A percentile compares a stretch with the other conserved stretches of the same genome.
These are phyloP conservation scores for Rhagium mordax DNA, from an alignment of 2,888 invertebrate genomes.

Conservation along the genomic window DNA sequence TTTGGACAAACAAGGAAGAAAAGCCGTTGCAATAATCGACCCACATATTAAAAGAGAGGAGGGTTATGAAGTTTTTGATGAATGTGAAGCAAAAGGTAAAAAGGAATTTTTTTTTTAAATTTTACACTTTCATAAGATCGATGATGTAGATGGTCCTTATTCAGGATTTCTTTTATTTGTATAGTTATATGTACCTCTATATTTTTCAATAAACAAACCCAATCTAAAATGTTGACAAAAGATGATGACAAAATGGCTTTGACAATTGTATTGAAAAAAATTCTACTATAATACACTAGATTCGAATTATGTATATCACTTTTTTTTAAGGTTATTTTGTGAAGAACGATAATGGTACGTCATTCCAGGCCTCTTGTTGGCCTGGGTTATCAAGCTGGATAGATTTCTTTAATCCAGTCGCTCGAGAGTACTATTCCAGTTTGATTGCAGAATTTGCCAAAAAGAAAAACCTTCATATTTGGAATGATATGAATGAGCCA, in stretches of 20 bases:
- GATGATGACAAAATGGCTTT: too few relatives aligned
- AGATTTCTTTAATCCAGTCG: slow-evolving; percentile 76
- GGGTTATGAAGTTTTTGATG: slow-evolving; percentile 40
- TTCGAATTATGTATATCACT: slow-evolving; percentile 67
- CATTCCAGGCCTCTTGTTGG: slow-evolving; percentile 81
- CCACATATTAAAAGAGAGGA: slow-evolving; percentile 86
- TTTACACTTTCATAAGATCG: too few relatives aligned
- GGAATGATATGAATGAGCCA: slow-evolving; percentile 99
- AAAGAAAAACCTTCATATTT: slow-evolving; percentile 81
- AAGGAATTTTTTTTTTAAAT: too few relatives aligned
- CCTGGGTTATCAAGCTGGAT: slow-evolving; percentile 35
- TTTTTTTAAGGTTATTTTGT: slow-evolving; percentile 85
- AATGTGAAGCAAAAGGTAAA: slow-evolving; percentile 23
- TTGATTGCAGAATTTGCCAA: slow-evolving; percentile 70
- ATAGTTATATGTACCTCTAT: too few relatives aligned
- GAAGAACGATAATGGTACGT: slow-evolving; percentile 87
- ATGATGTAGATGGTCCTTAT: too few relatives aligned
- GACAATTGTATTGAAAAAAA: too few relatives aligned
- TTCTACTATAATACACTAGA: neutral
- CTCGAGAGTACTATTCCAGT: slow-evolving; percentile 80
- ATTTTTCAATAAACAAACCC: too few relatives aligned
- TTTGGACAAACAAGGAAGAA: slow-evolving; percentile 83
- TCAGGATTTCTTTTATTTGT: too few relatives aligned
- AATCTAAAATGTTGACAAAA: too few relatives aligned
- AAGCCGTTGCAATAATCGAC: slow-evolving; percentile 93